Base-by-base conservation (phyloP, 2,797 vertebrate genomes). In the Crocodylus rhombifer region DNA sequence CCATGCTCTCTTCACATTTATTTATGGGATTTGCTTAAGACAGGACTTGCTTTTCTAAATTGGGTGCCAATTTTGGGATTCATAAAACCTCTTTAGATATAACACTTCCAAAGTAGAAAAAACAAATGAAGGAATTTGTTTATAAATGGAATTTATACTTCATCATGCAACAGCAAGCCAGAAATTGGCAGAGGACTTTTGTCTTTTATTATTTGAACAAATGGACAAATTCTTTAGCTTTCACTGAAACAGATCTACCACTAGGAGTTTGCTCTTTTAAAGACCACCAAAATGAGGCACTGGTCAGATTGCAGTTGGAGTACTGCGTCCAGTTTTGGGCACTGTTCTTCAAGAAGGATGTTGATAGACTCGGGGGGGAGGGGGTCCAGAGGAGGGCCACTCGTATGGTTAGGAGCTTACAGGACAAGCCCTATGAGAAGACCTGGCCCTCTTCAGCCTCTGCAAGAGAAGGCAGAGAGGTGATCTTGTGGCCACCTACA, bases 161-260 rank as follows among this genome's bases (percentile, higher is more conserved):
- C 36, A 84, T 6, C 2, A 42, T 16, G 23, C 21, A 78, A 42
- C 51, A 88, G 82, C 18, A 55, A 86, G 33, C 25, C n/a, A 94
- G 36, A 94, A 7, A 62, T 6, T 4, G 6, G 14, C 36, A 42
- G 69, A 73, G 25, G 69, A 21, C 42, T 73, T 60, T 78, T 62
- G 25, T 92, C 84, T 77, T 82, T 91, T 85, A 87, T 81, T 93
- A 84, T 77, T 80, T 36, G 57, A 58, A 51, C 36, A 21, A 9
- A 89, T 2, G 56, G 5, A 65, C 0, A 1, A 4, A 9, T 79
- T 90, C 28, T 87, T 85, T 91, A 33, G 28, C 74, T 16, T 81
- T 87, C 42, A 57, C 21, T 42, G 30, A 33, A 15, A 14, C 21
- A 71, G 42, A 42, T 25, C 33, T 71, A 14, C 21, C 67, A 71